Conservation (phyloP, 2,888 invertebrate genomes). For the Drosophila antonietae region DNA sequence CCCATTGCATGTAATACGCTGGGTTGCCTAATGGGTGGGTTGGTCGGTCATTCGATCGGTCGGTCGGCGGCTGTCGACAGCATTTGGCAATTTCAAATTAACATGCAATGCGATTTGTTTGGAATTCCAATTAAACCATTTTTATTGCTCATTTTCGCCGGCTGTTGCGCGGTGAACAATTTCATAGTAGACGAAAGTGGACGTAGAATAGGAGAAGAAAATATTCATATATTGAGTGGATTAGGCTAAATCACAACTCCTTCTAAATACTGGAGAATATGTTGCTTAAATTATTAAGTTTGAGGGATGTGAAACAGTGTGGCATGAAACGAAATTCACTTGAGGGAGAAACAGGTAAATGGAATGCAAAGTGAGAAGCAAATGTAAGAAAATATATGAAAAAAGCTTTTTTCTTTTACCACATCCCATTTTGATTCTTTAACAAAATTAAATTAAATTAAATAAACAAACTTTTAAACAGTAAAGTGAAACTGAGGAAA, state of each 20-base stretch:
- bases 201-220: not conserved
- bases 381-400: no score
- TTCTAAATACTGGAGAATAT: no score
- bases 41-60: not conserved
- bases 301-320: not conserved
- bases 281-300: no score
- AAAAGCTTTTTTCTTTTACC: no score
- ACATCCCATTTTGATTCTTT: no score
- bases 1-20: conserved; percentile 54
- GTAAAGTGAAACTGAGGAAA: no score
- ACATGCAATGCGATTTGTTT: conserved; percentile 73
- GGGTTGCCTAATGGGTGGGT: conserved; percentile 3
- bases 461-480: no score
- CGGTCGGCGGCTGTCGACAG: conserved; percentile 24
- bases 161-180: conserved; percentile 1
- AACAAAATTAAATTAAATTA: no score
- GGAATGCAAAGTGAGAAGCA: not conserved
- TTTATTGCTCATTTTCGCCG: conserved; percentile 52
- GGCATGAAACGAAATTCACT: not conserved
- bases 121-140: conserved; percentile 66
- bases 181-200: not conserved
- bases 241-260: not conserved
- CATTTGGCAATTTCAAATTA: conserved; percentile 68
- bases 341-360: not conserved
- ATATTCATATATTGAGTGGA: not conserved